Evolutionary conservation across 1,140 invertebrate genomes (phyloP), one percentile per base, ranked within the genome.

Genomic region (Panagrolaimus sp.): DNA sequence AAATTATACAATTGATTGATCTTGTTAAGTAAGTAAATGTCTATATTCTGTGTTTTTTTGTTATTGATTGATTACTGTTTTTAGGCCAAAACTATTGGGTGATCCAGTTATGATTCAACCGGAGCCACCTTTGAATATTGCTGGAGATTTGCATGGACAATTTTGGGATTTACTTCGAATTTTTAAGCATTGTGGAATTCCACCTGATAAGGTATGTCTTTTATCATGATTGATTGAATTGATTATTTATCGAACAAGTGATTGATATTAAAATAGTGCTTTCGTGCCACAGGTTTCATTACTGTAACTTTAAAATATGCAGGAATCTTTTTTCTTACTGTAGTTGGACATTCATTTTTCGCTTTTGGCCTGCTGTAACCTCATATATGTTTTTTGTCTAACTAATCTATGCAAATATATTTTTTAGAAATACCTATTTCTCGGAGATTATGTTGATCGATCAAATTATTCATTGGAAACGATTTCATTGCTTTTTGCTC

Each of bases 391-490:
- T 38, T 38, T 38, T 7, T 38, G 2, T 38, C 7, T 38, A 38
- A 38, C 32, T 38, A 38, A 2, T 38, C 7, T 38, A 7, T 4
- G 32, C 32, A 2, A 38, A 38, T 4, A 4, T 38, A 38, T 38
- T 38, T 38, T 26, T 32, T 17, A 68, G 43, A 98, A 98, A 86
- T 99, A 98, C 86, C 87, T 99, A 72, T 98, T 98, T 86, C 88
- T 98, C 89, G 86, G 96, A 43, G 91, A 93, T 85, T 93, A 93
- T 84, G 91, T 93, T 10, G 91, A 93, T 85, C 87, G 91, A 83
- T 91, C 91, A 71, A 92, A 91, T 82, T 90, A 92, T 55, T 87
- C 86, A 7, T 73, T 88, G 65, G 87, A 88, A 76, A 87, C 87
- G 26, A 88, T 89, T 44, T 88, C 87, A 12, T 58, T 21, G 21